These are phyloP conservation scores for Bursaphelenchus okinawaensis DNA, from an alignment of 2,888 invertebrate species.

Conservation along the genomic window DNA sequence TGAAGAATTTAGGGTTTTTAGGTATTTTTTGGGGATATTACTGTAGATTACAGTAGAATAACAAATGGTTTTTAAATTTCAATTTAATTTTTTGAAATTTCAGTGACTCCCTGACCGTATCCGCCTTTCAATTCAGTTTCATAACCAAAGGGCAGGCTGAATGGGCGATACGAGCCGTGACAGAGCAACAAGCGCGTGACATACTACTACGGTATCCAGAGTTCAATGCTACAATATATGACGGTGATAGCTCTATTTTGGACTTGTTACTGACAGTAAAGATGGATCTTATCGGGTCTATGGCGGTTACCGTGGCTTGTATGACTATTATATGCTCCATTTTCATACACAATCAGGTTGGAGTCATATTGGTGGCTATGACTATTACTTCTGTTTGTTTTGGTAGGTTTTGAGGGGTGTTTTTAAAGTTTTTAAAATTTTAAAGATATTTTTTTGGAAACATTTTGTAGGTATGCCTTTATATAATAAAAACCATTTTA, in stretches of 20 bases:
- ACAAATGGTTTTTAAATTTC: not conserved
- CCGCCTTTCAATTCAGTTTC: conserved; percentile 46
- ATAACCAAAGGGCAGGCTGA: conserved; percentile 51
- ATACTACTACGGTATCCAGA: conserved; percentile 27
- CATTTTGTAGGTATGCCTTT: no score
- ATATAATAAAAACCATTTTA: no score
- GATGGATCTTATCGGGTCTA: conserved; percentile 35
- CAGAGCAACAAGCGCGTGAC: conserved; percentile 30
- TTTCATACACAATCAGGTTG: conserved; percentile 46
- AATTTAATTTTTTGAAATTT: not conserved
- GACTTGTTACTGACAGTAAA: conserved; percentile 43
- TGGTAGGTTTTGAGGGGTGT: conserved; percentile 35
- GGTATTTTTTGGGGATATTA: not conserved
- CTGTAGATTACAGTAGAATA: conserved; percentile 1
- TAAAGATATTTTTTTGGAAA: no score
- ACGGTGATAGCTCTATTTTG: conserved; percentile 51
- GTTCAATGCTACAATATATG: conserved; percentile 53
- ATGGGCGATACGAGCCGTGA: conserved; percentile 49
- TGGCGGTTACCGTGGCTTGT: conserved; percentile 50
- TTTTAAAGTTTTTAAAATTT: no score
- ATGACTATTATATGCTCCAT: conserved; percentile 52
- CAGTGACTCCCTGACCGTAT: conserved; percentile 11
- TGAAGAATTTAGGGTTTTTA: not conserved
- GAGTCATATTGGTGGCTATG: conserved; percentile 45
- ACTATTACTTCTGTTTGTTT: conserved; percentile 52